Percentiles rank a stretch among this genome's conserved stretches.
phyloP scores from a whole-genome alignment of 2,888 invertebrate species.

The Merodon equestris region DNA sequence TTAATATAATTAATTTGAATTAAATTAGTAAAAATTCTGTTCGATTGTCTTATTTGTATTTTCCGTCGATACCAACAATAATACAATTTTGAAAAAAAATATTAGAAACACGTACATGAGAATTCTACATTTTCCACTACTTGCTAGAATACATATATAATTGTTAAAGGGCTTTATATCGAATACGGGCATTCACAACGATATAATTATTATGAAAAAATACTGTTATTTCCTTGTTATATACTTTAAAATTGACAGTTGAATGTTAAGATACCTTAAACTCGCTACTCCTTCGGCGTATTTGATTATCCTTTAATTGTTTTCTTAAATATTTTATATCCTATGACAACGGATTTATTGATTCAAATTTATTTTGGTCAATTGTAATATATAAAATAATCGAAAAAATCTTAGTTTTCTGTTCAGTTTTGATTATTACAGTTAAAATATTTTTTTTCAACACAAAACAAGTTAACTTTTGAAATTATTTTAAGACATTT shows the following conservation, averaged over 20 bases:
- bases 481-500: too few species aligned
- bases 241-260: conserved; percentile 59
- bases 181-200: conserved; percentile 41
- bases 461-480: too few species aligned
- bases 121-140: not conserved
- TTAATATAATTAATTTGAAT: too few species aligned
- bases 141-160: conserved; percentile 22
- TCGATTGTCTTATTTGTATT: conserved; percentile 57
- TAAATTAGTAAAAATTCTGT: conserved; percentile 9
- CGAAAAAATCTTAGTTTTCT: too few species aligned
- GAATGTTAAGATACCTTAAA: conserved; percentile 19
- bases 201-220: conserved; percentile 38
- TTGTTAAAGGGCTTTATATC: conserved; percentile 4
- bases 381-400: conserved; percentile 1
- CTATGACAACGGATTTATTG: conserved; percentile 14
- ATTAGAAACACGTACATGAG: conserved; percentile 6
- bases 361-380: conserved; percentile 31
- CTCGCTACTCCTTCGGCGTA: conserved; percentile 3
- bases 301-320: not conserved
- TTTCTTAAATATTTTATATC: not conserved
- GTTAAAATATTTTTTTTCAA: too few species aligned
- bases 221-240: conserved; percentile 39
- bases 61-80: not conserved
- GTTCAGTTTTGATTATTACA: too few species aligned
- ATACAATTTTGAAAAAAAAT: conserved; percentile 5